Evolutionary conservation across 2,113 vertebrate genomes (phyloP).

Genomic region (Aythya baeri): DNA sequence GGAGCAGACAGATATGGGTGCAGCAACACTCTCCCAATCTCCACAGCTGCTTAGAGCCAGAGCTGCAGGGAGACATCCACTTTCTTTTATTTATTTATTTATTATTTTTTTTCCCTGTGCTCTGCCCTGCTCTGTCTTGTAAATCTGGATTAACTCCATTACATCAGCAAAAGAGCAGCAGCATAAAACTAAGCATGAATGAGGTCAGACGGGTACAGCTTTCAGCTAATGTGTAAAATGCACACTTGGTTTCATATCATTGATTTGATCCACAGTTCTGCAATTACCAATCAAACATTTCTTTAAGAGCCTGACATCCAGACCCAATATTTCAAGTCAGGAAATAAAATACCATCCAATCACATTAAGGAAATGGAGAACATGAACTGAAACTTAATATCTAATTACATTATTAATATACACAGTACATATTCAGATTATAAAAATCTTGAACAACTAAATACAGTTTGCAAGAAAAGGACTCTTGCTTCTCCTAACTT

Average conservation of each 20-base stretch:
- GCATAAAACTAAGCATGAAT: neutral
- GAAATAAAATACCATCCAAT: neutral
- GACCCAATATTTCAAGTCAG: slow-evolving; percentile 35
- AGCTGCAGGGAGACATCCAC: neutral
- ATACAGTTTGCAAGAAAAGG: neutral
- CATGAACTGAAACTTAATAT: slow-evolving; percentile 6
- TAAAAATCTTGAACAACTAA: neutral
- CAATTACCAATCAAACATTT: neutral
- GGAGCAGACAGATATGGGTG: fast-evolving
- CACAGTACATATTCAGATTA: neutral
- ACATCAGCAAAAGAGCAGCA: neutral
- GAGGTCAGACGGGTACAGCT: neutral
- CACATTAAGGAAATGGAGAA: slow-evolving; percentile 47
- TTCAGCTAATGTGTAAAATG: slow-evolving; percentile 29
- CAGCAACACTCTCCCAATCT: neutral
- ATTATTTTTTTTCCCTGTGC: too few species aligned
- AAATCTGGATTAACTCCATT: neutral
- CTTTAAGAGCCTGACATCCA: neutral
- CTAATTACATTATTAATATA: slow-evolving; percentile 22
- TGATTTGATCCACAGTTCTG: slow-evolving; percentile 26
- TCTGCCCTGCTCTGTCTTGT: neutral
- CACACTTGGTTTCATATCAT: neutral
- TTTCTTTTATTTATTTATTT: neutral
- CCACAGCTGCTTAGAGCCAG: neutral
- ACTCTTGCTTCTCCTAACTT: neutral